phyloP scores from a whole-genome alignment of 2,797 vertebrate species.

The Scolopax rusticola region DNA sequence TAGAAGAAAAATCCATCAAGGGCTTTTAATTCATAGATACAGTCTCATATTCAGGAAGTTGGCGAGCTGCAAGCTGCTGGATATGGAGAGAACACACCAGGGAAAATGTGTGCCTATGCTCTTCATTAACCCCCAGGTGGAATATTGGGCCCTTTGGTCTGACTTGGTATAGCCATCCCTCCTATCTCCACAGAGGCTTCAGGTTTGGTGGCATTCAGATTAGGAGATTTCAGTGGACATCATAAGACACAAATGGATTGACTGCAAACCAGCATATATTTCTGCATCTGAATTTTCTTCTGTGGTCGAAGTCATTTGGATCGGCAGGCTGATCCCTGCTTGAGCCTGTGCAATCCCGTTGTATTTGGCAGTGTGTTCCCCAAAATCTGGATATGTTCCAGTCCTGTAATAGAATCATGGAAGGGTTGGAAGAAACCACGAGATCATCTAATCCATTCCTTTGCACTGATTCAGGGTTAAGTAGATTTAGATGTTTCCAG shows the following conservation, averaged over 20 bases:
- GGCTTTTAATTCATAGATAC: not conserved
- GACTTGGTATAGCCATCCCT: not conserved
- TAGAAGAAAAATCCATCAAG: not conserved
- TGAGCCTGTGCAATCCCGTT: not conserved
- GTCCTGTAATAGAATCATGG: not conserved
- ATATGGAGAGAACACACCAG: not conserved
- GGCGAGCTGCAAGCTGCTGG: not conserved
- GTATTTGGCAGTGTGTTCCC: not conserved
- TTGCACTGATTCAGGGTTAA: slow-evolving; percentile 6
- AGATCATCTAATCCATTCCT: slow-evolving; percentile 24
- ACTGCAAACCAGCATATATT: not conserved
- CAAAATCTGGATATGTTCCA: not conserved
- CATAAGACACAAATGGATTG: not conserved
- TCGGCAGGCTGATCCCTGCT: not conserved
- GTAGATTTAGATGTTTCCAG: not conserved
- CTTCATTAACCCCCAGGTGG: not conserved
- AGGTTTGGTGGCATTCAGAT: not conserved
- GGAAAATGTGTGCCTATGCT: not conserved
- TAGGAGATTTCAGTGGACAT: not conserved
- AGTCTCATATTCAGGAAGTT: not conserved
- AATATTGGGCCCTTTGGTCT: not conserved
- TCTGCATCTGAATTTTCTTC: not conserved
- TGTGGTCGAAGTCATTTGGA: not conserved
- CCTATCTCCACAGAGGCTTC: not conserved
- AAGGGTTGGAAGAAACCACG: not conserved